Conservation (phyloP, 2,113 vertebrate genomes). For the Upupa epops region DNA sequence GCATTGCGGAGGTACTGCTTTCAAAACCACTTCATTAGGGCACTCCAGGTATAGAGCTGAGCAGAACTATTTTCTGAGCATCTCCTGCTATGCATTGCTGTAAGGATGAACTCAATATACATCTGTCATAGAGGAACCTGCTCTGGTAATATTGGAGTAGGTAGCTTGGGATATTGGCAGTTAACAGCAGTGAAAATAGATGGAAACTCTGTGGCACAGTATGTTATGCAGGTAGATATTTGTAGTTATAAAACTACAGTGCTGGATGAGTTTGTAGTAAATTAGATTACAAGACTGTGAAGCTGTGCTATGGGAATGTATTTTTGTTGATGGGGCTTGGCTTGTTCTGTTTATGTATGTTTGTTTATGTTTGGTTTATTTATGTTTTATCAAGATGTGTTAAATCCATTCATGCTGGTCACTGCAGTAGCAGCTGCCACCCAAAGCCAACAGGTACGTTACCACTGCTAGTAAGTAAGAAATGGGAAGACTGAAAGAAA, state of each 20-base stretch:
- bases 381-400: not conserved
- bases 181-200: not conserved
- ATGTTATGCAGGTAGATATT: rapidly evolving
- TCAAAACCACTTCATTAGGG: not conserved
- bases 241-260: not conserved
- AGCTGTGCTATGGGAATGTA: not conserved
- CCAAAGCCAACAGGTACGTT: not conserved
- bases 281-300: constrained; percentile 2
- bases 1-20: not conserved
- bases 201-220: not conserved
- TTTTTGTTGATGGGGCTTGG: not conserved
- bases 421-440: not conserved
- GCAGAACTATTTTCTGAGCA: not conserved
- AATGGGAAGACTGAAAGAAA: not conserved
- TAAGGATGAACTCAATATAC: not conserved
- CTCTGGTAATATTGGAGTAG: not conserved
- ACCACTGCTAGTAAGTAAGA: not conserved
- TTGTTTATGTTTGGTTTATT: not conserved
- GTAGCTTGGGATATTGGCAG: not conserved
- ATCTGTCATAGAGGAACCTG: not conserved
- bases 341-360: not conserved
- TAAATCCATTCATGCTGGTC: not conserved
- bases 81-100: not conserved
- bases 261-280: not conserved
- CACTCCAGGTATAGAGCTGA: not conserved